phyloP scores from a whole-genome alignment of 2,888 invertebrate genomes.

The Tiphia femorata region DNA sequence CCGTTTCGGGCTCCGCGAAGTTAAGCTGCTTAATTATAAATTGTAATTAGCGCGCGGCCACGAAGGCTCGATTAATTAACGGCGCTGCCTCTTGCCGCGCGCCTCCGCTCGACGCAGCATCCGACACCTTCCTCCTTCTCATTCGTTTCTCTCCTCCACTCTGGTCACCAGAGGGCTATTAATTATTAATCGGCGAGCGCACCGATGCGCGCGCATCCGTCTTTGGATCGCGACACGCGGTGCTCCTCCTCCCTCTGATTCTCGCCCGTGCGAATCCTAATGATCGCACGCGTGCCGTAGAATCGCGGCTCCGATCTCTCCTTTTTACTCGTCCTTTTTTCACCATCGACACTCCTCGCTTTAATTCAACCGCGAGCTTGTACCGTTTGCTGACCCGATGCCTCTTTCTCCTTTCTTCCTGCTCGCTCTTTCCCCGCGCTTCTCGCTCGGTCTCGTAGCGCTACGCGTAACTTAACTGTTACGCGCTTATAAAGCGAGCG shows the following conservation, averaged over 20 bases:
- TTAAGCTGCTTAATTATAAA: constrained; percentile 66
- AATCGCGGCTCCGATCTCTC: no score
- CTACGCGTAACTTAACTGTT: no score
- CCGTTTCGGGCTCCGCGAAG: constrained; percentile 35
- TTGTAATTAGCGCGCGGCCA: constrained; percentile 63
- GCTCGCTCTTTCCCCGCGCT: no score
- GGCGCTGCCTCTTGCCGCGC: constrained; percentile 27
- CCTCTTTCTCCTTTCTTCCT: background rate
- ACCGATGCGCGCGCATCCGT: constrained; percentile 55
- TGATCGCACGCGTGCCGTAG: no score
- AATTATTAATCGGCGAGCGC: constrained; percentile 62
- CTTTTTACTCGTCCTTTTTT: no score
- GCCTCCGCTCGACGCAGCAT: background rate
- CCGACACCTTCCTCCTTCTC: background rate
- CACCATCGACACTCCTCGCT: no score
- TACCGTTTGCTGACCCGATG: background rate
- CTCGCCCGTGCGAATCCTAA: constrained; percentile 12
- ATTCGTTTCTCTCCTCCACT: background rate
- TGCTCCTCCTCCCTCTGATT: constrained; percentile 21
- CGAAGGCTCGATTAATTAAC: constrained; percentile 63
- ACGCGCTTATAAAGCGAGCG: no score
- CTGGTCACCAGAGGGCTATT: constrained; percentile 54
- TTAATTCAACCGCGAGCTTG: no score
- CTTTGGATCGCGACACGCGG: constrained; percentile 52
- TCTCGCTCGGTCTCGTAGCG: no score